Conservation (phyloP, 1,140 invertebrate species). For the Brachionus paranguensis region DNA sequence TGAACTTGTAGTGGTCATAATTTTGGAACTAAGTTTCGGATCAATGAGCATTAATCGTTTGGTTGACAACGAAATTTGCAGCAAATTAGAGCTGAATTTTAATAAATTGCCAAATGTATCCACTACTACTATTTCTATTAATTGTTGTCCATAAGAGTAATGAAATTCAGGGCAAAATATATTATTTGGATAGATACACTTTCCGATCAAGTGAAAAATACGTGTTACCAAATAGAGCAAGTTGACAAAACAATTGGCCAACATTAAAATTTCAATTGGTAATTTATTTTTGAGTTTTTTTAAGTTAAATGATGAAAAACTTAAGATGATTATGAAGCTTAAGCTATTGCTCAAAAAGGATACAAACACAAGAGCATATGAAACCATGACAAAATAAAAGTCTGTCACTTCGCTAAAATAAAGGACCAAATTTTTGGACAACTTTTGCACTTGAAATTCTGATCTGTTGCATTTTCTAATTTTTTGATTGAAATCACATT, state of each 20-base stretch:
- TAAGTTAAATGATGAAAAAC: not conserved
- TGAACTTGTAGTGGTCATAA: not conserved
- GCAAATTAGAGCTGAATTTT: not conserved
- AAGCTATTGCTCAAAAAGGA: not conserved
- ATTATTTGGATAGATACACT: not conserved
- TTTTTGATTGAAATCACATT: not conserved
- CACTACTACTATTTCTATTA: not conserved
- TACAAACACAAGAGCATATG: not conserved
- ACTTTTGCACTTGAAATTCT: not conserved
- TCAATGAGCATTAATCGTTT: not conserved
- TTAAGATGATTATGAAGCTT: not conserved
- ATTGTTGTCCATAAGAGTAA: not conserved
- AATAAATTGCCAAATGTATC: not conserved
- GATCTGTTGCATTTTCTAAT: not conserved
- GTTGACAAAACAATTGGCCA: not conserved
- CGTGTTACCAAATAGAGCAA: not conserved
- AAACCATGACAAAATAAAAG: not conserved
- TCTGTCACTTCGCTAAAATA: not conserved
- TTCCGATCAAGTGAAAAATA: not conserved
- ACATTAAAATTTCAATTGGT: not conserved
- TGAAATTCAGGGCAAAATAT: not conserved
- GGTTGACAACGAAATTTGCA: not conserved
- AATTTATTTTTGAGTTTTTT: too few relatives aligned
- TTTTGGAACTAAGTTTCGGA: not conserved
- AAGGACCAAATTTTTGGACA: not conserved